phyloP scores from a whole-genome alignment of 2,888 invertebrate genomes.

The Epirrhoe tristata region DNA sequence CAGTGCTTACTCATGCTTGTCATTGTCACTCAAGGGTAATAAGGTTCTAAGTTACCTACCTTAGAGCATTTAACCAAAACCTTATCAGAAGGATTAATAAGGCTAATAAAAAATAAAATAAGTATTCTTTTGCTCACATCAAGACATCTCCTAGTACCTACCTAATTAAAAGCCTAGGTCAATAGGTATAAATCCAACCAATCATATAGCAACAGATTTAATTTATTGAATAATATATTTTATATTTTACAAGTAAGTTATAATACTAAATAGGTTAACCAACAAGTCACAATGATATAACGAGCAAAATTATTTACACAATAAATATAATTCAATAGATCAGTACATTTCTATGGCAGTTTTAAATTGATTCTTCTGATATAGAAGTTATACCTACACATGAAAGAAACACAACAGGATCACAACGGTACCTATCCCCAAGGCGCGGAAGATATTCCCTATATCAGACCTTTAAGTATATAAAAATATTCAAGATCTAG shows the following conservation, averaged over 20 bases:
- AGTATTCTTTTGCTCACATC: no score
- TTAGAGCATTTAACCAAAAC: no score
- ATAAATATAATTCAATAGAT: constrained; percentile 4
- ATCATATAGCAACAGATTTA: constrained; percentile 4
- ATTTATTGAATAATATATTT: constrained; percentile 17
- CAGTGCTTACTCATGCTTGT: constrained; percentile 4
- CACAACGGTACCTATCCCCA: no score
- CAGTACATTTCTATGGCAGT: constrained; percentile 2
- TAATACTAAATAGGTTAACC: neutral
- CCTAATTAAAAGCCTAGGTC: no score
- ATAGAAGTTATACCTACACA: neutral
- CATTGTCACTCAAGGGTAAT: neutral
- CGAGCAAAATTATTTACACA: constrained; percentile 14
- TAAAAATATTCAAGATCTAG: no score
- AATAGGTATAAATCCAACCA: constrained; percentile 1
- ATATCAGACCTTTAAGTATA: no score
- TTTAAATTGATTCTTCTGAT: neutral
- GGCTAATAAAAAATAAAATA: no score
- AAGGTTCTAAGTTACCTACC: no score
- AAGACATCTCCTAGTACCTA: no score
- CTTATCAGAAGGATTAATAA: no score
- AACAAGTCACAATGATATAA: neutral
- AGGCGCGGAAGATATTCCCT: no score
- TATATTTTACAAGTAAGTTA: constrained; percentile 10
- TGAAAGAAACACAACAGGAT: no score